Base-by-base conservation (phyloP, 1,140 invertebrate genomes). In the Pachyrhynchus sulphureomaculatus region DNA sequence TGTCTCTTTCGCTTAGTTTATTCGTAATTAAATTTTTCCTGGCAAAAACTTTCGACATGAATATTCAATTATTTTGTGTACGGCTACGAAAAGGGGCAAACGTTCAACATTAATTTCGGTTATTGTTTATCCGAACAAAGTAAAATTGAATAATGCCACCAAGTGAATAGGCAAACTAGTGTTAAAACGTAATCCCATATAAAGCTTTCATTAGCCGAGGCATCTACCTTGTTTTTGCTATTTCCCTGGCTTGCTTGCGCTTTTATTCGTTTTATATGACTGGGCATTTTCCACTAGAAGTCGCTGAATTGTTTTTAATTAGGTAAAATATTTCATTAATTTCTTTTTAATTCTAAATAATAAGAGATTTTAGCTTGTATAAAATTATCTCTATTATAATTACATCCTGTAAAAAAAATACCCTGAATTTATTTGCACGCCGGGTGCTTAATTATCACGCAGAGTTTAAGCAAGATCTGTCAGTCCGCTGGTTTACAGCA, bases 131-230 rank as follows among this genome's bases (percentile, higher is more conserved):
- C 37, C 39, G 53, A 55, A 55, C 53, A 55, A 55, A 55, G 53
- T 55, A 55, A 55, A 55, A 55, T 34, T 55, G 53, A 55, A 55
- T 55, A 55, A 55, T 55, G 53, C 53, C 53, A 55, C 34, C 53
- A 45, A 55, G 32, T 44, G 39, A 55, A 55, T 55, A 55, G 53
- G 24, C 53, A 39, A 54, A 29, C 51, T 54, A 54, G 51, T 39
- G 51, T 54, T 54, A 26, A 20, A 55, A 55, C 53, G 53, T 55
- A 55, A 55, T 55, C 53, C 53, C 37, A 39, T 55, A 55, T 55
- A 55, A 55, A 55, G 53, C 51, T 44, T 55, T 55, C 53, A 55
- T 55, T 55, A 55, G 36, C 39, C 13, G 37, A 44, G 53, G 53
- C 53, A 42, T 21, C 26, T 44, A 33, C 26, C 42, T 55, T 44